Percentiles rank a stretch among this genome's conserved stretches.
These are phyloP conservation scores for Caenorhabditis inopinata DNA, from an alignment of 1,140 invertebrate genomes.

Conservation along the genomic window DNA sequence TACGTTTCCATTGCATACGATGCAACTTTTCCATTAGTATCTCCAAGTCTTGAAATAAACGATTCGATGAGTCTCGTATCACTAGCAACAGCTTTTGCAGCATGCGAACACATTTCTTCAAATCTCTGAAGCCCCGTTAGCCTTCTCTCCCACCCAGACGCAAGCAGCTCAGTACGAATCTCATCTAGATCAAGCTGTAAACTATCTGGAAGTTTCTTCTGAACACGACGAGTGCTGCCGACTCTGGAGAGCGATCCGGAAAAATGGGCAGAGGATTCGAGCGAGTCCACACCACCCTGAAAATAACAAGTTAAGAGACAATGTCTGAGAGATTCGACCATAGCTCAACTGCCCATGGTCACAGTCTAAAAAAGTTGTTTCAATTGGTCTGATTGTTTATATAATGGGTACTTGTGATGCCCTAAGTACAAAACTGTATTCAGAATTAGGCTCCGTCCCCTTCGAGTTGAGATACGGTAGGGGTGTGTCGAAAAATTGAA, in stretches of 20 bases:
- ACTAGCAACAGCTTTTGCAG: conserved; percentile 29
- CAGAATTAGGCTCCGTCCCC: too few relatives aligned
- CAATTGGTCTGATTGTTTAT: too few relatives aligned
- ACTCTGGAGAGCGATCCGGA: conserved; percentile 32
- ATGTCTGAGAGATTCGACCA: too few relatives aligned
- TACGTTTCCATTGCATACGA: conserved; percentile 43
- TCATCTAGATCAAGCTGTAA: conserved; percentile 45
- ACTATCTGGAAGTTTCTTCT: conserved; percentile 42
- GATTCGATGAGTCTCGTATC: conserved; percentile 43
- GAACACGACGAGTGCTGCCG: conserved; percentile 38
- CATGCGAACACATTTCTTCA: conserved; percentile 34
- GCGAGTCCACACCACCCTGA: conserved; percentile 41
- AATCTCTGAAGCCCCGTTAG: conserved; percentile 37
- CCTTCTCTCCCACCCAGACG: conserved; percentile 43
- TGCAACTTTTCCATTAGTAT: conserved; percentile 46
- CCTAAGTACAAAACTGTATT: too few relatives aligned
- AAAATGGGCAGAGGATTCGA: conserved; percentile 32
- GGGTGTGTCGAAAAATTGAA: too few relatives aligned
- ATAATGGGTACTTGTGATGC: too few relatives aligned
- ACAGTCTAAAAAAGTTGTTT: too few relatives aligned
- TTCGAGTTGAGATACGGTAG: too few relatives aligned
- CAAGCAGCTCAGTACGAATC: conserved; percentile 21
- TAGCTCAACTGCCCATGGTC: too few relatives aligned
- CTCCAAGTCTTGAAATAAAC: conserved; percentile 34
- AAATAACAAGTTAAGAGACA: too few relatives aligned